phyloP scores from a whole-genome alignment of 2,113 vertebrate species.

The Callopanchax toddi region DNA sequence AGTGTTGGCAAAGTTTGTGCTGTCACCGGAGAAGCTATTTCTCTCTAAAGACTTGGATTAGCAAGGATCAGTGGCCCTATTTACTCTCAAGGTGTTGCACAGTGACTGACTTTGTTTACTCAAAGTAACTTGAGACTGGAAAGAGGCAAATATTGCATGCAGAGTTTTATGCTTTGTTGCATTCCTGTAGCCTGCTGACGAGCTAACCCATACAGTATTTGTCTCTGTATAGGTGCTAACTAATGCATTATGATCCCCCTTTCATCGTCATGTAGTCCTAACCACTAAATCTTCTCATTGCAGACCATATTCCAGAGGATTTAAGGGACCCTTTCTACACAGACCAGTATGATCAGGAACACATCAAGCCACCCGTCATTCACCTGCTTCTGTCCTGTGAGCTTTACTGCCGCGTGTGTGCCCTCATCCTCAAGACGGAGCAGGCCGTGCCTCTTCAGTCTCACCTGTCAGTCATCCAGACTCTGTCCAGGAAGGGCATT shows the following conservation, averaged over 20 bases:
- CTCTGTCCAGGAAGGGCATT: conserved; percentile 93
- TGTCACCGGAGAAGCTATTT: conserved; percentile 41
- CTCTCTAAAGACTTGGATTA: conserved; percentile 10
- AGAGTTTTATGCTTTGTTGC: background rate
- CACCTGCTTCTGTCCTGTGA: conserved; percentile 91
- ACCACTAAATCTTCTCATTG: conserved; percentile 9
- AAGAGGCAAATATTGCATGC: conserved; percentile 29
- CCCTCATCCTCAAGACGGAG: conserved; percentile 94
- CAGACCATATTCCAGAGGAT: conserved; percentile 96
- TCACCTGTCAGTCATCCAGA: conserved; percentile 92
- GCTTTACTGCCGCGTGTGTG: conserved; percentile 94
- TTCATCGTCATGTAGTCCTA: background rate
- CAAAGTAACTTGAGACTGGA: conserved; percentile 17
- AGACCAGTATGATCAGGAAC: conserved; percentile 97
- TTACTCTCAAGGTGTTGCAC: background rate
- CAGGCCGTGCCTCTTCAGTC: conserved; percentile 91
- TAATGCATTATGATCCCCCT: background rate
- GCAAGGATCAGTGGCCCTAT: background rate
- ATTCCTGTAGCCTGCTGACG: conserved; percentile 10
- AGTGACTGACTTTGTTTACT: conserved; percentile 30
- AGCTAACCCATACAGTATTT: background rate
- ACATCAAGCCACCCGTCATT: conserved; percentile 95
- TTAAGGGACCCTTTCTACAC: conserved; percentile 95
- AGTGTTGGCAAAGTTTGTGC: background rate
- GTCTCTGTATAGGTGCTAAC: background rate